Evolutionary conservation across 53 echinoderm and acorn worm species (phyloP).

Genomic region (Zoroaster sp.): DNA sequence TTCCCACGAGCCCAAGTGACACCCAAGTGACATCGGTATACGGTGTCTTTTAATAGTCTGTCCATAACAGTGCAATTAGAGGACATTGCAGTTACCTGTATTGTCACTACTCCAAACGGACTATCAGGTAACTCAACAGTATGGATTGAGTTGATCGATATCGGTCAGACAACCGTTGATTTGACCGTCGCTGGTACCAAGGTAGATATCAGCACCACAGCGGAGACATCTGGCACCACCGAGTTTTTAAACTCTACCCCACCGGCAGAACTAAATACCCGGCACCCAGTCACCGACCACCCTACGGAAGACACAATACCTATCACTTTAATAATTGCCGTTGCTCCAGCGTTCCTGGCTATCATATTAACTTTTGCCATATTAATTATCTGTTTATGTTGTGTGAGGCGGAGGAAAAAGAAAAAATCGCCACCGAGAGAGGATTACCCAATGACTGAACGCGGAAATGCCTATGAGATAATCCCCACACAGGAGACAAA

Average conservation of each 20-base stretch:
- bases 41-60: background rate
- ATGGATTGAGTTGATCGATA: too few species aligned
- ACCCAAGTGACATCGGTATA: background rate
- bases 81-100: conserved; percentile 16
- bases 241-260: too few species aligned
- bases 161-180: too few species aligned
- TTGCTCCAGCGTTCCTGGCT: background rate
- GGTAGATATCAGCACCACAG: too few species aligned
- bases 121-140: background rate
- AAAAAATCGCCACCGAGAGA: background rate
- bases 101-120: background rate
- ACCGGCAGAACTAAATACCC: background rate
- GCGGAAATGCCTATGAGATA: background rate
- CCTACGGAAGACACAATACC: background rate
- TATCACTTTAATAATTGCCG: background rate
- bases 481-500: too few species aligned
- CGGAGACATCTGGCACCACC: too few species aligned
- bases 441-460: background rate
- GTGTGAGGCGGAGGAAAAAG: background rate
- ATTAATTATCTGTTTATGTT: background rate
- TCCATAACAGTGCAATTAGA: conserved; percentile 5
- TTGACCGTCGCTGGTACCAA: too few species aligned
- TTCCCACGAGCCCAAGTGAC: conserved; percentile 3
- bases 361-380: background rate
- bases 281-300: background rate